phyloP scores from a whole-genome alignment of 2,113 vertebrate species.

The Phainopepla nitens region DNA sequence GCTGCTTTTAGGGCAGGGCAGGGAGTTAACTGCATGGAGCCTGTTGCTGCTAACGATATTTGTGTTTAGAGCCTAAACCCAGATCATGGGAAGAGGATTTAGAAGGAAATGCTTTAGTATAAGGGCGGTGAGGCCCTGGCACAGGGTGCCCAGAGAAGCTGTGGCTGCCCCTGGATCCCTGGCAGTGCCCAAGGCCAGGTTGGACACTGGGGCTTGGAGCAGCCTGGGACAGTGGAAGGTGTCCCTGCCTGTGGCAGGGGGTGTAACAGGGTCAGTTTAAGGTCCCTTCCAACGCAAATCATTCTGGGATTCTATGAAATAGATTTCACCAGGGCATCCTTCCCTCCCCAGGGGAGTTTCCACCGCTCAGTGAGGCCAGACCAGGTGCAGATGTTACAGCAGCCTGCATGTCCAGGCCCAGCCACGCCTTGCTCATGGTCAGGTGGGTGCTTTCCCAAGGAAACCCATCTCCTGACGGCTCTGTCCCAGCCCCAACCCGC shows the following conservation, averaged over 20 bases:
- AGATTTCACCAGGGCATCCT: background rate
- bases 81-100: background rate
- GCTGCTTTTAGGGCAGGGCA: background rate
- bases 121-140: background rate
- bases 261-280: accelerated
- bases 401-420: background rate
- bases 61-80: background rate
- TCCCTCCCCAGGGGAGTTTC: background rate
- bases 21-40: background rate
- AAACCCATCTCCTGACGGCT: accelerated
- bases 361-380: background rate
- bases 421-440: background rate
- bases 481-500: background rate
- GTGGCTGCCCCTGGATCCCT: background rate
- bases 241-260: background rate
- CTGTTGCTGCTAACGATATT: slow-evolving; percentile 8
- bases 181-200: accelerated
- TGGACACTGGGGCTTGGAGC: background rate
- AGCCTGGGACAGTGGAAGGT: accelerated
- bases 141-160: background rate
- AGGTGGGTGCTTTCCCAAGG: background rate
- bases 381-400: background rate
- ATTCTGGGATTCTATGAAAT: background rate
- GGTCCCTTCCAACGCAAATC: background rate
- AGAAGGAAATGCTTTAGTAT: background rate